These are phyloP conservation scores for Agapostemon virescens DNA, from an alignment of 2,888 invertebrate species.

Conservation along the genomic window DNA sequence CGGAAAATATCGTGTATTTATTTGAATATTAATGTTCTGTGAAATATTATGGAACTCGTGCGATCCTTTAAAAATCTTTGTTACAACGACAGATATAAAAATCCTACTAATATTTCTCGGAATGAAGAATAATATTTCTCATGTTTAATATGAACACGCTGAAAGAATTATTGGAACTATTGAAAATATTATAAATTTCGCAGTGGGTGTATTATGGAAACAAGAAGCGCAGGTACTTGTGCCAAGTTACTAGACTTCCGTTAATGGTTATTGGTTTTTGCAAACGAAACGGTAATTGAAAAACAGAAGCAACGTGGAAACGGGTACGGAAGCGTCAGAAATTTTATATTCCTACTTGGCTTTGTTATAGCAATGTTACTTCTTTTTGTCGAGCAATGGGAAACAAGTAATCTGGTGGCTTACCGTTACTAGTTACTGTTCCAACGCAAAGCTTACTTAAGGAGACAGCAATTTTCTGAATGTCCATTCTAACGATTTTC, in stretches of 20 bases:
- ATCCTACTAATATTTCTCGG: too few relatives aligned
- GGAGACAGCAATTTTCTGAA: slow-evolving; percentile 24
- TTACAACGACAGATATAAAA: too few relatives aligned
- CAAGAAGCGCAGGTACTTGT: too few relatives aligned
- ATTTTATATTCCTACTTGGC: background rate
- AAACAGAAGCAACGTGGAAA: background rate
- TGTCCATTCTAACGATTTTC: slow-evolving; percentile 31
- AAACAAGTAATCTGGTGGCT: slow-evolving; percentile 14
- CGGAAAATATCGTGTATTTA: too few relatives aligned
- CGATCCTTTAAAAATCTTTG: too few relatives aligned
- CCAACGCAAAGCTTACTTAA: slow-evolving; percentile 26
- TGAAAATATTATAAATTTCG: too few relatives aligned
- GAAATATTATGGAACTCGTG: too few relatives aligned
- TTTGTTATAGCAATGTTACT: background rate
- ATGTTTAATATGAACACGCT: too few relatives aligned
- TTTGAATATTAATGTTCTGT: too few relatives aligned
- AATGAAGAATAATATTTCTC: too few relatives aligned
- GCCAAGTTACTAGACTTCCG: background rate
- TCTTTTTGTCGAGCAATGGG: background rate
- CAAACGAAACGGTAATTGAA: background rate
- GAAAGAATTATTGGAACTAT: too few relatives aligned
- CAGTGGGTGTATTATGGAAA: too few relatives aligned
- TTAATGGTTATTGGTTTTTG: background rate
- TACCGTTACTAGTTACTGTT: slow-evolving; percentile 22
- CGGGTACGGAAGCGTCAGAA: background rate